Conservation (phyloP, 2,888 invertebrate species). For the Scaptomyza polygonia region DNA sequence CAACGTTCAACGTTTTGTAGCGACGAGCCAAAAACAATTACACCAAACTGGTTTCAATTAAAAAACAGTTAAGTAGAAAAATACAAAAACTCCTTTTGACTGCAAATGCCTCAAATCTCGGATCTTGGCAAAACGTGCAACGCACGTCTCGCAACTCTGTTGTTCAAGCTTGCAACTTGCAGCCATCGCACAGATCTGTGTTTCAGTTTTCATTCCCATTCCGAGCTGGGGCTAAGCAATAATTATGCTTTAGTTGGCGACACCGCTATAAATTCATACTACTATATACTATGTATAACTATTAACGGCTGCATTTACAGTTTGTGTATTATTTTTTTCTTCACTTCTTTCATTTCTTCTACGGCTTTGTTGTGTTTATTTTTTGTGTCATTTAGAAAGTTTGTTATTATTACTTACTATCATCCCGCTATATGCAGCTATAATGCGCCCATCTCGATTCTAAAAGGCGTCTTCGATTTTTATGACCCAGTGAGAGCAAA, state of each 20-base stretch:
- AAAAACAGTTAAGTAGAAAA: constrained; percentile 70
- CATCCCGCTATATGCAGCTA: constrained; percentile 26
- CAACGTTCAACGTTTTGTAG: constrained; percentile 7
- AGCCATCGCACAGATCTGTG: constrained; percentile 8
- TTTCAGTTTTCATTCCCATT: constrained; percentile 59
- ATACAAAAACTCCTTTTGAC: constrained; percentile 43
- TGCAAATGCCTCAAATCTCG: constrained; percentile 9
- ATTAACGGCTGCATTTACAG: constrained; percentile 75
- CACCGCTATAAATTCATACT: constrained; percentile 50
- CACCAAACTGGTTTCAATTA: constrained; percentile 75
- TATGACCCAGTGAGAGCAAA: constrained; percentile 52
- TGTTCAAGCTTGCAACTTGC: neutral
- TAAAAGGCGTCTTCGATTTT: constrained; percentile 52
- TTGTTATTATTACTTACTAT: constrained; percentile 24
- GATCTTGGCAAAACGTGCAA: constrained; percentile 1
- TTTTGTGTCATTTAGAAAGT: constrained; percentile 65
- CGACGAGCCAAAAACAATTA: constrained; percentile 64
- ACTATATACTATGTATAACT: constrained; percentile 42
- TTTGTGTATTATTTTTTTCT: constrained; percentile 41
- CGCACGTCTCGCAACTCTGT: constrained; percentile 7
- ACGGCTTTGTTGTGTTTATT: constrained; percentile 6
- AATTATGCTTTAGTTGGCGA: constrained; percentile 80
- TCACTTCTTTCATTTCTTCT: constrained; percentile 13
- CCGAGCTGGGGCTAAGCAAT: constrained; percentile 59
- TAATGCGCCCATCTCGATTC: constrained; percentile 41